Percentiles rank a stretch among this genome's conserved stretches.
Evolutionary conservation across 1,140 invertebrate genomes (phyloP).

Genomic region (Parapsyche elsis): DNA sequence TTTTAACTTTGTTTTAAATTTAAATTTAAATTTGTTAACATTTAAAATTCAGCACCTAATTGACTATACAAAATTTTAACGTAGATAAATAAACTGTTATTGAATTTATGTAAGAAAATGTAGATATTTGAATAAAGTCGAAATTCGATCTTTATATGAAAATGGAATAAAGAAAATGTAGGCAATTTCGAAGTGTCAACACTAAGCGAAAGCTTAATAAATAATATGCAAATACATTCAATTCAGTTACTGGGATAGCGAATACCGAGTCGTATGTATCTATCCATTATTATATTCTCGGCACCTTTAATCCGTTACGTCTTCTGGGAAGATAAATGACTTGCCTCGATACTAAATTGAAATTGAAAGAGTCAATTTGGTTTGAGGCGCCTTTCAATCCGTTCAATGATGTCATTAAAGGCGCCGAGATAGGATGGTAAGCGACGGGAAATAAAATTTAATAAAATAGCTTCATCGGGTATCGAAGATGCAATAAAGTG

Average conservation of each 20-base stretch:
- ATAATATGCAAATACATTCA: conserved; percentile 32
- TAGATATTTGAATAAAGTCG: neutral
- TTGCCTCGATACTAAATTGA: conserved; percentile 30
- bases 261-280: neutral
- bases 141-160: neutral
- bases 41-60: too few relatives aligned
- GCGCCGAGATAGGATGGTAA: neutral
- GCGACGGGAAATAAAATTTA: neutral
- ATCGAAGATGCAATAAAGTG: too few relatives aligned
- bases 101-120: too few relatives aligned
- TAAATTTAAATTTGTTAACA: too few relatives aligned
- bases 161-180: neutral
- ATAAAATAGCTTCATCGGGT: neutral
- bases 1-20: too few relatives aligned
- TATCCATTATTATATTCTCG: conserved; percentile 15
- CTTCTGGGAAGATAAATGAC: conserved; percentile 36
- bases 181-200: neutral
- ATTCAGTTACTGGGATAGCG: neutral
- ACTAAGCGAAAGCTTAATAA: conserved; percentile 11
- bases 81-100: too few relatives aligned
- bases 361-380: conserved; percentile 43
- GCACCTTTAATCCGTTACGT: conserved; percentile 37
- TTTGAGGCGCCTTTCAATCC: conserved; percentile 33
- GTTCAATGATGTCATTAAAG: conserved; percentile 25
- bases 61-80: too few relatives aligned